Base-by-base conservation (phyloP, 2,797 vertebrate species). In the Enteromius viviparus region DNA sequence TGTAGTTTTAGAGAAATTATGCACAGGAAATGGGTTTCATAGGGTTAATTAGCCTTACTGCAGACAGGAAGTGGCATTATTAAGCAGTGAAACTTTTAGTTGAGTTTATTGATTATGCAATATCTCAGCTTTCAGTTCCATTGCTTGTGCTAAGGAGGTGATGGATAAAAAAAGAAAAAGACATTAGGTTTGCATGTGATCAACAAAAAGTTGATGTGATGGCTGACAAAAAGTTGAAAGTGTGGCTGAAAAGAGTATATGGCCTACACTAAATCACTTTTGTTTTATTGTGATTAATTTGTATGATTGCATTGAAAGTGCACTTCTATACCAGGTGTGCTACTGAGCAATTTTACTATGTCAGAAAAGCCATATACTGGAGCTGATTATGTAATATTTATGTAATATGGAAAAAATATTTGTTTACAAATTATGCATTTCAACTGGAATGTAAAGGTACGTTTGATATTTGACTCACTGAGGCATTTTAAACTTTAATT, bases 51-150 rank as follows among this genome's bases (percentile, higher is more conserved):
- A 53, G 8, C 26, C 9, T n/a, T 55, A 53, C 4, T 34, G 29
- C 58, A 64, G 40, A 78, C 42, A 65, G 23, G 40, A 78, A 64
- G 26, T 32, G 58, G 21, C 29, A 53, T 74, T 11, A 74, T 53
- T 32, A 51, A 53, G 70, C 34, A 34, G 8, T 21, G 53, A n/a
- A 3, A n/a, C 11, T 40, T 58, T 76, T 51, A 51, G 45, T 51
- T 69, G 23, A 12, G 19, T 40, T 12, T 40, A 69, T 69, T 69
- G 12, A 23, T 69, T 42, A 12, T 34, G 40, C n/a, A 42, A 14
- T n/a, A 12, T 40, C 4, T 40, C 34, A 21, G 34, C 10, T 10
- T 40, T 68, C 3, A 4, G 34, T 40, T 68, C 34, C 17, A 40
- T 40, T n/a, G 19, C 19, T 68, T 19, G 11, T 19, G 15, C 17